These are phyloP conservation scores for Petrosia ficiformis DNA, from an alignment of 37 sponge, comb jelly and placozoan species.

Conservation along the genomic window DNA sequence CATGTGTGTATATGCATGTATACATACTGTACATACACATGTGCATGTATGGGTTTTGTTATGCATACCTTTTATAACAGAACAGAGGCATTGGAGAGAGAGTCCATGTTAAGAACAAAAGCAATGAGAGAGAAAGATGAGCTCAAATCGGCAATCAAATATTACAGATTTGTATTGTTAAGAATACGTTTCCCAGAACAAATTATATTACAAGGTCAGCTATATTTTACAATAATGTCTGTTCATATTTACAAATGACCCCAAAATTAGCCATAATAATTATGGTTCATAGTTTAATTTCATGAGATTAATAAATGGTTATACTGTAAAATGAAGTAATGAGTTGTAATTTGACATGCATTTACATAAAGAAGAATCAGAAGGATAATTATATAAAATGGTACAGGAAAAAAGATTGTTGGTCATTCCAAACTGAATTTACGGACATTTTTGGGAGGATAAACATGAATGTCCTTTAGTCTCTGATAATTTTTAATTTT, in stretches of 20 bases:
- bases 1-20: constrained; percentile 36
- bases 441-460: too few species aligned
- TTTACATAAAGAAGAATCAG: too few species aligned
- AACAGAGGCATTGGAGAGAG: constrained; percentile 47
- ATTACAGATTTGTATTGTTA: constrained; percentile 63
- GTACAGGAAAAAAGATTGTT: too few species aligned
- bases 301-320: too few species aligned
- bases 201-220: constrained; percentile 66
- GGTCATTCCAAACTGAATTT: too few species aligned
- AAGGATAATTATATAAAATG: too few species aligned
- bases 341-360: too few species aligned
- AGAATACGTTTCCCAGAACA: constrained; percentile 71
- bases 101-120: constrained; percentile 48
- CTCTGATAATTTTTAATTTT: too few species aligned
- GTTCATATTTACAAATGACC: not conserved
- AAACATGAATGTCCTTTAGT: too few species aligned
- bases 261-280: too few species aligned
- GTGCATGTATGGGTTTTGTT: not conserved
- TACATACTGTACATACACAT: constrained; percentile 3
- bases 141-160: constrained; percentile 29
- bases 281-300: too few species aligned
- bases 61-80: constrained; percentile 9
- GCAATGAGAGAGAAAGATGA: constrained; percentile 83
- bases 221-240: not conserved
- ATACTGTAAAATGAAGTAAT: too few species aligned